These are phyloP conservation scores for Nebria salina DNA, from an alignment of 2,888 invertebrate genomes.

Conservation along the genomic window DNA sequence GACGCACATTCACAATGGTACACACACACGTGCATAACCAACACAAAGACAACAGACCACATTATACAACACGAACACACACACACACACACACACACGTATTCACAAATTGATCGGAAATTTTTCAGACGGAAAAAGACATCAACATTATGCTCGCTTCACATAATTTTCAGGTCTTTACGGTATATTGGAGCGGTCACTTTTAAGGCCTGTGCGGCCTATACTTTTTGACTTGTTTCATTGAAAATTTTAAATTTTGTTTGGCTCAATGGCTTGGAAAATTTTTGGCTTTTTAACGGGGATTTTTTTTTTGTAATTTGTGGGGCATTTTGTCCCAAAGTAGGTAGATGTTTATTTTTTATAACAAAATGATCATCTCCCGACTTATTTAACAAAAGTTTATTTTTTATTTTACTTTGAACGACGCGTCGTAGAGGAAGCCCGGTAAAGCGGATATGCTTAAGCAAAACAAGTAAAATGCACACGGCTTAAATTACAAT, in stretches of 20 bases:
- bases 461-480: not conserved
- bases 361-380: not conserved
- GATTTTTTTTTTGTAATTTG: conserved; percentile 20
- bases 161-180: conserved; percentile 12
- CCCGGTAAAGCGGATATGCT: too few relatives aligned
- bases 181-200: conserved; percentile 27
- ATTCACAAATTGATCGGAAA: conserved; percentile 32
- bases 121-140: conserved; percentile 30
- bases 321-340: not conserved
- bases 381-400: not conserved
- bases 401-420: not conserved
- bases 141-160: conserved; percentile 31
- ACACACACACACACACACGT: not conserved
- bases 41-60: too few relatives aligned
- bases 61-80: too few relatives aligned
- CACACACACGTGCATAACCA: too few relatives aligned
- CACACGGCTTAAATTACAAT: not conserved
- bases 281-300: conserved; percentile 5
- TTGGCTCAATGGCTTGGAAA: conserved; percentile 38
- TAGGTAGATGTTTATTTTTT: not conserved
- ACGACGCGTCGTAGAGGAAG: too few relatives aligned
- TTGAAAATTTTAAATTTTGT: conserved; percentile 22
- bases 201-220: conserved; percentile 32
- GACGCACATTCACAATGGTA: too few relatives aligned
- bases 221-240: not conserved